Evolutionary conservation across 1,140 invertebrate species (phyloP).

Genomic region (Cydia pomonella): DNA sequence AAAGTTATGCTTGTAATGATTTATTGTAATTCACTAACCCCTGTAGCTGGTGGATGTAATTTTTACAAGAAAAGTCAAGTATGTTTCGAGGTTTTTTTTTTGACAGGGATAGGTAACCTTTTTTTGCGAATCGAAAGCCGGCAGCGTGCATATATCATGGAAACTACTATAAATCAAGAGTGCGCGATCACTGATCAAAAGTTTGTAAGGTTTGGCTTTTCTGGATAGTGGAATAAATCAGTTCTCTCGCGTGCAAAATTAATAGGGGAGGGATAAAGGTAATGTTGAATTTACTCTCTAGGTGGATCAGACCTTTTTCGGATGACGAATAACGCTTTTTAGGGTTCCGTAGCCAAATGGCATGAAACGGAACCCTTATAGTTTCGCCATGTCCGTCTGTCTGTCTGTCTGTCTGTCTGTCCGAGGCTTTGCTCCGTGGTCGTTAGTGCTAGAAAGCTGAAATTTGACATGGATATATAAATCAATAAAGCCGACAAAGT

Average conservation of each 20-base stretch:
- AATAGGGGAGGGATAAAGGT: conserved; percentile 48
- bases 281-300: conserved; percentile 51
- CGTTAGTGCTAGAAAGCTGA: too few species aligned
- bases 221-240: conserved; percentile 57
- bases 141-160: conserved; percentile 46
- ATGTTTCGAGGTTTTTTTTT: conserved; percentile 38
- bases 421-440: too few species aligned
- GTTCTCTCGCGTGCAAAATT: conserved; percentile 54
- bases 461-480: too few species aligned
- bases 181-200: conserved; percentile 56
- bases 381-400: too few species aligned
- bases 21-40: conserved; percentile 23
- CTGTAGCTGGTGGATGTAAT: not conserved
- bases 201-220: conserved; percentile 57
- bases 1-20: conserved; percentile 41
- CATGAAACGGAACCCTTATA: too few species aligned
- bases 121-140: conserved; percentile 31
- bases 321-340: not conserved
- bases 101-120: conserved; percentile 30
- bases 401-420: too few species aligned
- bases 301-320: not conserved
- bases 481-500: too few species aligned
- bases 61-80: conserved; percentile 37
- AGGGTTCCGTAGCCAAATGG: too few species aligned
- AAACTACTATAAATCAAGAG: conserved; percentile 51